Conservation (phyloP, 2,113 vertebrate species). For the Ovis canadensis region DNA sequence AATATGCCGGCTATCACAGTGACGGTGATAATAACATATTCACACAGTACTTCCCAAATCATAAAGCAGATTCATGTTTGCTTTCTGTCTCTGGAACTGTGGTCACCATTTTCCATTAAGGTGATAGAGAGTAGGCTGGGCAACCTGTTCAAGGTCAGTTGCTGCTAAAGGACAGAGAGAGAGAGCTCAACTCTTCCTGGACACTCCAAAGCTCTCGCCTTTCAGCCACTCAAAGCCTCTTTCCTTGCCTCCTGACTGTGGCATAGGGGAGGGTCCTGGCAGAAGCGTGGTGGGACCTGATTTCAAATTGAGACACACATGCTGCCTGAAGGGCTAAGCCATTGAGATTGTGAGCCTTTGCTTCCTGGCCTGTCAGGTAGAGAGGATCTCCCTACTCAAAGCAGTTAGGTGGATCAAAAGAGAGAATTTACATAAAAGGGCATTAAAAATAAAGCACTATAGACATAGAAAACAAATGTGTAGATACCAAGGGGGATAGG, state of each 20-base stretch:
- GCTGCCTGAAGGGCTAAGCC: fast-evolving
- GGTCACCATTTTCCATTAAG: not conserved
- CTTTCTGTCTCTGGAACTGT: not conserved
- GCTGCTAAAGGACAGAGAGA: not conserved
- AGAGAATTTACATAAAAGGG: not conserved
- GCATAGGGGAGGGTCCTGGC: not conserved
- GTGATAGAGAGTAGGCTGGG: not conserved
- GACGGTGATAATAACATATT: not conserved
- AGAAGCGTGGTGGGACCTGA: not conserved
- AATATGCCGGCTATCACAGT: not conserved
- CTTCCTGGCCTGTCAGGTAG: not conserved
- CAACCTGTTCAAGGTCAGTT: not conserved
- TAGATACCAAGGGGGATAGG: not conserved
- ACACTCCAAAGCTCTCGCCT: not conserved
- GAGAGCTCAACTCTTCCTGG: not conserved
- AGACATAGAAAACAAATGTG: not conserved
- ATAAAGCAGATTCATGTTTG: not conserved
- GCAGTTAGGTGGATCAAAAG: not conserved
- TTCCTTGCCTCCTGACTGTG: not conserved
- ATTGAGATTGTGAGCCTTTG: not conserved
- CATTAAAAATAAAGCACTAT: not conserved
- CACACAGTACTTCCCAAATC: not conserved
- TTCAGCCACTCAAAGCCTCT: not conserved
- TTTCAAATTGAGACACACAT: not conserved
- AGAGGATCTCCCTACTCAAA: not conserved